A percentile compares a stretch with the other conserved stretches of the same genome.
phyloP scores from a whole-genome alignment of 1,140 invertebrate species.

The Zaprionus camerounensis region DNA sequence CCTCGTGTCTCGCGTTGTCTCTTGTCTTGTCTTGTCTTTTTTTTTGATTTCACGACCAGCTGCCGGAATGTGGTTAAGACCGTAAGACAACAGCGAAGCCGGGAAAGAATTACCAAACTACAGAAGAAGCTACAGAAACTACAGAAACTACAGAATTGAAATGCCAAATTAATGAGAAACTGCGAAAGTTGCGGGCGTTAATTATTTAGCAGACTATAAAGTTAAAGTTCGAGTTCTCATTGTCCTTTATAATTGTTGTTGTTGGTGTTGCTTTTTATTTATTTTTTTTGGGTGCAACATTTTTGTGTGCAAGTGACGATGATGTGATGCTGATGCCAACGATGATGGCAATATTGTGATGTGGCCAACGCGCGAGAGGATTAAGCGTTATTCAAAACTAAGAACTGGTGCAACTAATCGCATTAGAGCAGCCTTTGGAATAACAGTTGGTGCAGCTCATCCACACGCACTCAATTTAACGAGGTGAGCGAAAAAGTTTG shows the following conservation, averaged over 20 bases:
- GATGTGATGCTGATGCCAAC: not conserved
- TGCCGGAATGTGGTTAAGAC: not conserved
- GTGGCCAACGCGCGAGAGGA: not conserved
- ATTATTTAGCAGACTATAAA: not conserved
- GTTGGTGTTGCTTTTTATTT: not conserved
- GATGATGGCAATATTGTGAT: not conserved
- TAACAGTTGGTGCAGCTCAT: not conserved
- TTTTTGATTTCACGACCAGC: not conserved
- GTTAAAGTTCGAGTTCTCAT: not conserved
- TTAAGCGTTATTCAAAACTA: not conserved
- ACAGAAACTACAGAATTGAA: not conserved
- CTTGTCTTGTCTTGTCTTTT: not conserved
- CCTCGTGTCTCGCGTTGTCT: not conserved
- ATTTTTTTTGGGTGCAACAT: not conserved
- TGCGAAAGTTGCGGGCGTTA: not conserved
- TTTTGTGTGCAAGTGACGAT: not conserved
- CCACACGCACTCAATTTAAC: not conserved
- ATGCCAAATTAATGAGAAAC: constrained; percentile 6
- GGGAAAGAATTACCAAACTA: not conserved
- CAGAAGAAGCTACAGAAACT: not conserved
- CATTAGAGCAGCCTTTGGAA: not conserved
- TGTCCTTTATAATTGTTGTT: not conserved
- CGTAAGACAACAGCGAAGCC: not conserved
- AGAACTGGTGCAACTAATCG: not conserved
- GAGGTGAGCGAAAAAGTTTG: constrained; percentile 2